These are phyloP conservation scores for Drosophila obscura DNA, from an alignment of 1,140 invertebrate genomes.

Conservation along the genomic window DNA sequence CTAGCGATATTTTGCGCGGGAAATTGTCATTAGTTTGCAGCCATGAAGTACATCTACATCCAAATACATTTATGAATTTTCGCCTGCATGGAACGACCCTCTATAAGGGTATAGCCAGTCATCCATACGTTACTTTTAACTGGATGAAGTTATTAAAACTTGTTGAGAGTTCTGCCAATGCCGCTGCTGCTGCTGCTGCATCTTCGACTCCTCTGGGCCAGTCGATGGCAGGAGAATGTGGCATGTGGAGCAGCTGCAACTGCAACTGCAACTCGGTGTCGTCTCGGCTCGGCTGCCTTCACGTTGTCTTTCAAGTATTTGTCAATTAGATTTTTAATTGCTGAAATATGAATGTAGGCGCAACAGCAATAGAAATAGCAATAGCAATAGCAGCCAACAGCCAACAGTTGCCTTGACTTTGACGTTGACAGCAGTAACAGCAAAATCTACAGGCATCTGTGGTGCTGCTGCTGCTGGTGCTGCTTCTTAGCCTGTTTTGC, in stretches of 20 bases:
- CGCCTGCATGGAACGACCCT: background rate
- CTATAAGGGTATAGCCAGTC: background rate
- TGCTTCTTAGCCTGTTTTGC: constrained; percentile 58
- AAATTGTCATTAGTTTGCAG: too few relatives aligned
- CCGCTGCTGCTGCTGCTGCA: too few relatives aligned
- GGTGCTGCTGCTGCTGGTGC: constrained; percentile 27
- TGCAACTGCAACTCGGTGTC: constrained; percentile 35
- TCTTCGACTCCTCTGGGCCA: too few relatives aligned
- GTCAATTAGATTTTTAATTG: constrained; percentile 83
- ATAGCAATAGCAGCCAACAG: constrained; percentile 24
- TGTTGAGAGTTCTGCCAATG: constrained; percentile 10
- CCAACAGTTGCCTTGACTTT: constrained; percentile 49
- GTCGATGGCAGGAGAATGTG: constrained; percentile 25
- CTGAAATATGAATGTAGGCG: constrained; percentile 82
- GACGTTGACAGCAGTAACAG: constrained; percentile 47
- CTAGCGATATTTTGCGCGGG: too few relatives aligned
- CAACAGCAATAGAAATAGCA: constrained; percentile 42
- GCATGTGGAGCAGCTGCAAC: constrained; percentile 62
- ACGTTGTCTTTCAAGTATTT: constrained; percentile 79
- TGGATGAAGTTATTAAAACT: constrained; percentile 75
- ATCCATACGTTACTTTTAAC: constrained; percentile 20
- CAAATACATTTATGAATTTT: too few relatives aligned
- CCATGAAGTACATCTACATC: too few relatives aligned
- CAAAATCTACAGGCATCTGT: constrained; percentile 35
- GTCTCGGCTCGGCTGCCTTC: constrained; percentile 58